Conservation (phyloP, 2,797 vertebrate genomes). For the Scarus forsteni region DNA sequence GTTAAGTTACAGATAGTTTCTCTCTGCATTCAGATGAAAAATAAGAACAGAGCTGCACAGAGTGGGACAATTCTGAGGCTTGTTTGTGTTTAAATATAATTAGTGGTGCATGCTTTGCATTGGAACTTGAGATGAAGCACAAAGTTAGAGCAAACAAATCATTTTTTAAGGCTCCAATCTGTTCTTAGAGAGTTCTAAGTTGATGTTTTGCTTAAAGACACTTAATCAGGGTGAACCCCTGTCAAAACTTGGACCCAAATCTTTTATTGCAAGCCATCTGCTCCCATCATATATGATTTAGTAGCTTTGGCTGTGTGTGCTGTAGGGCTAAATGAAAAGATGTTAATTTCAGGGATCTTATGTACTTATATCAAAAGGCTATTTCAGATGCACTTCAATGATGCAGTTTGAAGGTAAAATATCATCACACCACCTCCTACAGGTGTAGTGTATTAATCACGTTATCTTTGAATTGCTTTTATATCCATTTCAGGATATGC, state of each 20-base stretch:
- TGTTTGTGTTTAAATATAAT: too few relatives aligned
- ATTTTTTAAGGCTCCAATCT: not conserved
- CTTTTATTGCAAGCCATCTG: constrained; percentile 19
- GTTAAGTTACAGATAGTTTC: too few relatives aligned
- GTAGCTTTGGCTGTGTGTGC: not conserved
- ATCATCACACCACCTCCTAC: not conserved
- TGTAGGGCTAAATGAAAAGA: not conserved
- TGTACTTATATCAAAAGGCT: constrained; percentile 10
- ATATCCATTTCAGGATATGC: constrained; percentile 1
- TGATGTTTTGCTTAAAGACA: constrained; percentile 54
- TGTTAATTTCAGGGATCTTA: constrained; percentile 11
- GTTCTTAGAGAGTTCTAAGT: constrained; percentile 3
- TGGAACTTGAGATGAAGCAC: too few relatives aligned
- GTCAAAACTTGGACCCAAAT: constrained; percentile 14
- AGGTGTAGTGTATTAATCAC: constrained; percentile 3
- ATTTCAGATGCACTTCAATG: constrained; percentile 20
- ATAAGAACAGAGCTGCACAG: too few relatives aligned
- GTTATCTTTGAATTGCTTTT: constrained; percentile 12
- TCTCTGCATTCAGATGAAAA: too few relatives aligned
- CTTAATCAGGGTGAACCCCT: constrained; percentile 39
- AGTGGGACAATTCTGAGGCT: too few relatives aligned
- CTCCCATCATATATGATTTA: not conserved
- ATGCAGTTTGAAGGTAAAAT: not conserved
- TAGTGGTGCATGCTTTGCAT: too few relatives aligned
- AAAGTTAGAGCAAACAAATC: too few relatives aligned